A percentile compares a stretch with the other conserved stretches of the same genome.
phyloP scores from a whole-genome alignment of 2,888 invertebrate genomes.

The Pyralis farinalis region DNA sequence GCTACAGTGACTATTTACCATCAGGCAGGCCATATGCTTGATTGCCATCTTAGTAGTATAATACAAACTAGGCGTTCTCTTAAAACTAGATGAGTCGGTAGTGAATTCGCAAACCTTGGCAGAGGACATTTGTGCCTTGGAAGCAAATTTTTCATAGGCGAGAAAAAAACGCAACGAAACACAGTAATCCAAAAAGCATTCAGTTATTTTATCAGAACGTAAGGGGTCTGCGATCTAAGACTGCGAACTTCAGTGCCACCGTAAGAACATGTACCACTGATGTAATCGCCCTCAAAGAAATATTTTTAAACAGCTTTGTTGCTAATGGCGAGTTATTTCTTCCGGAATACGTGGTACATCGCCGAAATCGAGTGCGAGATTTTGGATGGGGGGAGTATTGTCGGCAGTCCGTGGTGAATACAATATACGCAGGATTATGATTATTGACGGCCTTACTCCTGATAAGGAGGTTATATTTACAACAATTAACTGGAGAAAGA shows the following conservation, averaged over 20 bases:
- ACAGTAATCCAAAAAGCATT: background rate
- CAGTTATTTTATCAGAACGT: slow-evolving; percentile 11
- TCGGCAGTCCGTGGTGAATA: slow-evolving; percentile 3
- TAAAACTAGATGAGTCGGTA: slow-evolving; percentile 2
- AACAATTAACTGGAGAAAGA: no score
- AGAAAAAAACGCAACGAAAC: background rate
- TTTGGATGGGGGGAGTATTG: slow-evolving; percentile 10
- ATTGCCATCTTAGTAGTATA: no score
- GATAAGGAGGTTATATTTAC: no score
- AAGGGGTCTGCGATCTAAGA: slow-evolving; percentile 9
- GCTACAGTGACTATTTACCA: no score
- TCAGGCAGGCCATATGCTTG: no score
- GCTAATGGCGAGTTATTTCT: slow-evolving; percentile 11
- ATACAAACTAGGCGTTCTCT: slow-evolving; percentile 11
- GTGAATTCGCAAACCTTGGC: slow-evolving; percentile 8
- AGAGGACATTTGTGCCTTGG: background rate
- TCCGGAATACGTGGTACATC: slow-evolving; percentile 1
- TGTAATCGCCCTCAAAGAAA: slow-evolving; percentile 11
- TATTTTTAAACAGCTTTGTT: slow-evolving; percentile 10
- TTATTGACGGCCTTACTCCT: no score
- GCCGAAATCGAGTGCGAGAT: slow-evolving; percentile 5
- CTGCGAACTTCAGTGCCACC: slow-evolving; percentile 4
- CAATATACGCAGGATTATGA: no score
- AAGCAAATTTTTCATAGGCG: background rate
- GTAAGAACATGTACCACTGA: slow-evolving; percentile 1